Percentiles rank a stretch among this genome's conserved stretches.
These are phyloP conservation scores for Zygaena filipendulae DNA, from an alignment of 2,888 invertebrate genomes.

Conservation along the genomic window DNA sequence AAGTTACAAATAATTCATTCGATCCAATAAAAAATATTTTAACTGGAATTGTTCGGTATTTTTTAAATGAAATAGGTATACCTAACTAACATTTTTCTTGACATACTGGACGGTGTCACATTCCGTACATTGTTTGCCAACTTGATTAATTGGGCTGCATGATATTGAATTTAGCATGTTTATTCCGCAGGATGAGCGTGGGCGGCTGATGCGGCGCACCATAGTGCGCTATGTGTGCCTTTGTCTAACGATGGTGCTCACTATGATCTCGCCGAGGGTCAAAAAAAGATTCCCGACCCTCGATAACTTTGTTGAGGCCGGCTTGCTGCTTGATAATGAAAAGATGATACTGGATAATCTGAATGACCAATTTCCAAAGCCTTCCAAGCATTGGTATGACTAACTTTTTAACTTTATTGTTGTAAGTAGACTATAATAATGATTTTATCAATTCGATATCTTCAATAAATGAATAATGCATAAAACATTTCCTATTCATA, in stretches of 20 bases:
- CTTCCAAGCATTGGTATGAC: slow-evolving; percentile 85
- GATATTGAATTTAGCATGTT: too few relatives aligned
- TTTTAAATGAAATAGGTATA: too few relatives aligned
- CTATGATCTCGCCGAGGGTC: slow-evolving; percentile 87
- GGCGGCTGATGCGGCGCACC: slow-evolving; percentile 83
- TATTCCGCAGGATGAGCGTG: slow-evolving; percentile 76
- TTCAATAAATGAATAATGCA: too few relatives aligned
- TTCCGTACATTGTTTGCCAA: background rate
- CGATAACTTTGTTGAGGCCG: slow-evolving; percentile 86
- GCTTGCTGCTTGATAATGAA: slow-evolving; percentile 84
- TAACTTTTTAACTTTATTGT: background rate
- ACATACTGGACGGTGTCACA: too few relatives aligned
- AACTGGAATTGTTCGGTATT: too few relatives aligned
- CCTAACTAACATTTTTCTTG: too few relatives aligned
- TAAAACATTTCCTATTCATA: too few relatives aligned
- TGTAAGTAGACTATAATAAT: too few relatives aligned
- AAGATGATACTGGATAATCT: slow-evolving; percentile 80
- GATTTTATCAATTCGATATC: too few relatives aligned
- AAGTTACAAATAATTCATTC: background rate
- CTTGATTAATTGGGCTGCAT: too few relatives aligned
- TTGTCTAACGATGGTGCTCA: slow-evolving; percentile 87
- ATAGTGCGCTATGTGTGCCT: slow-evolving; percentile 87
- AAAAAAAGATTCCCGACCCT: slow-evolving; percentile 90
- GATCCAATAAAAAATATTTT: background rate
- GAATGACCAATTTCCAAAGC: slow-evolving; percentile 83